Evolutionary conservation across 1,140 invertebrate species (phyloP).

Genomic region (Penaeus indicus): DNA sequence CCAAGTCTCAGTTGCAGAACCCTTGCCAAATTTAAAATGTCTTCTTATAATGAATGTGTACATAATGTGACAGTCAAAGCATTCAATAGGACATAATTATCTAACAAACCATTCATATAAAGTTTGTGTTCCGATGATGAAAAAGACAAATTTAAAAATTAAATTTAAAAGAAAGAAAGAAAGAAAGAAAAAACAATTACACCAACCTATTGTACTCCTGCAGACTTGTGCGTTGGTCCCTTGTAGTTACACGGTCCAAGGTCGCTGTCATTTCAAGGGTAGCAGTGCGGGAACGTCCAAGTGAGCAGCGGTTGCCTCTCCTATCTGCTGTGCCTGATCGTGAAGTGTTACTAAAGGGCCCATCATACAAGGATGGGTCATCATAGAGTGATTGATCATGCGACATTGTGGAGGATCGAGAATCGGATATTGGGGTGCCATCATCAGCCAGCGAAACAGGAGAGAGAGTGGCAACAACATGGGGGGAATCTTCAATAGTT

Average conservation of each 20-base stretch:
- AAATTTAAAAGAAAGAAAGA: background rate
- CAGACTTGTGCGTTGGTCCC: conserved; percentile 56
- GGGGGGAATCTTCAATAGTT: conserved; percentile 58
- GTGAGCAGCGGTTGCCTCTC: conserved; percentile 30
- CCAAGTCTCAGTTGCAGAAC: background rate
- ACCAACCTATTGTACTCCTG: conserved; percentile 60
- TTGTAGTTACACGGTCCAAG: conserved; percentile 34
- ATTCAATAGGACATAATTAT: no score
- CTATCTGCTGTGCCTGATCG: conserved; percentile 58
- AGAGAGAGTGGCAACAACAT: conserved; percentile 50
- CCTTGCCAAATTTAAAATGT: no score
- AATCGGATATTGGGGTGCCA: conserved; percentile 48
- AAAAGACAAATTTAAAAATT: background rate
- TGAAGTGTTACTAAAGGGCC: conserved; percentile 46
- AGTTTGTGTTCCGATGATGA: background rate
- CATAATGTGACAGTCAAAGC: no score
- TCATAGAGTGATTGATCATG: conserved; percentile 51
- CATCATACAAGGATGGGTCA: conserved; percentile 52
- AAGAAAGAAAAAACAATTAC: background rate
- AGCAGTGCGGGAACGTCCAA: conserved; percentile 54
- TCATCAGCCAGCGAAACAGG: conserved; percentile 41
- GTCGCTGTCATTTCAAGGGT: conserved; percentile 59
- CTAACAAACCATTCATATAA: no score
- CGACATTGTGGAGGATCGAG: conserved; percentile 50
- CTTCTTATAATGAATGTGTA: no score